Conservation (phyloP, 1,140 invertebrate species). For the Pseudomyrmex pallidus region DNA sequence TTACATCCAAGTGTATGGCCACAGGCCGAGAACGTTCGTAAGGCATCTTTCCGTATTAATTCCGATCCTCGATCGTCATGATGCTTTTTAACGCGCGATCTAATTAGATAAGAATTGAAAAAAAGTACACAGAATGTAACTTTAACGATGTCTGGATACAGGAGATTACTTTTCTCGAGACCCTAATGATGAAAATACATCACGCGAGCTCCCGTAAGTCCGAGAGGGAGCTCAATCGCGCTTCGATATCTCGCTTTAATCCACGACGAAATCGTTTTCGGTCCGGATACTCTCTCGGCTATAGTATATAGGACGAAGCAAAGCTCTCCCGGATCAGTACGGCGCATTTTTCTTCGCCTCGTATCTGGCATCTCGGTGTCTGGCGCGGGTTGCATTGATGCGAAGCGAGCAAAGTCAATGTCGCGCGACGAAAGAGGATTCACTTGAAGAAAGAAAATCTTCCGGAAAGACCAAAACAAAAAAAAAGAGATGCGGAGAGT, state of each 20-base stretch:
- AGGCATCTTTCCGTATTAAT: background rate
- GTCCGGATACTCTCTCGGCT: constrained; percentile 25
- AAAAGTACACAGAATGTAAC: constrained; percentile 1
- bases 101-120: constrained; percentile 46
- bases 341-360: constrained; percentile 65
- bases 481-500: background rate
- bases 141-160: constrained; percentile 27
- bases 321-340: constrained; percentile 46
- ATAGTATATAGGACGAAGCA: background rate
- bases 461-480: constrained; percentile 10
- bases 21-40: background rate
- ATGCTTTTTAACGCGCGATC: constrained; percentile 1
- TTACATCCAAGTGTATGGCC: constrained; percentile 15
- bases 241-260: constrained; percentile 63
- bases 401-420: background rate
- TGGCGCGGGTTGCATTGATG: constrained; percentile 12
- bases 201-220: constrained; percentile 20
- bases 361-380: constrained; percentile 64
- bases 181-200: constrained; percentile 47
- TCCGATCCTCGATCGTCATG: background rate
- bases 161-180: constrained; percentile 13
- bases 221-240: constrained; percentile 37
- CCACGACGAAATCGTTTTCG: constrained; percentile 65
- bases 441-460: constrained; percentile 37
- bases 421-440: background rate